These are phyloP conservation scores for Hydrolagus colliei DNA, from an alignment of 2,797 vertebrate genomes.

Conservation along the genomic window DNA sequence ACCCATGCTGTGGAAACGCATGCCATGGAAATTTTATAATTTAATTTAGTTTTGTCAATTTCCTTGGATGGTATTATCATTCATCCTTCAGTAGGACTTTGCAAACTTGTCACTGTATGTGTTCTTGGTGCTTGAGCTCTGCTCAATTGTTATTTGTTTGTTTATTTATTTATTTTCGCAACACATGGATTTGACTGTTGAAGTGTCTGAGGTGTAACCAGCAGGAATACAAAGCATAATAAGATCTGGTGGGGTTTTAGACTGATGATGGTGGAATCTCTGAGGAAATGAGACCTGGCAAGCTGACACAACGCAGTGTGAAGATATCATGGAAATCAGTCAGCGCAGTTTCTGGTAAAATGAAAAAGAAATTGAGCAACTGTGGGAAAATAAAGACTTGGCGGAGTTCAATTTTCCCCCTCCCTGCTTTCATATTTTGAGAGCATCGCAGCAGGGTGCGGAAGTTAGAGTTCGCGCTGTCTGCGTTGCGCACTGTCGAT, in stretches of 20 bases:
- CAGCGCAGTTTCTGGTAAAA: no score
- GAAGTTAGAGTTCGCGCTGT: no score
- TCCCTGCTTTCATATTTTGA: no score
- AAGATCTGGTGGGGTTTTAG: background rate
- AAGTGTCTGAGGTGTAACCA: background rate
- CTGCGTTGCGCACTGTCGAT: no score
- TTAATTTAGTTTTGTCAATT: slow-evolving; percentile 21
- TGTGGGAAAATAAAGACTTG: no score
- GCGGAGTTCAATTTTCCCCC: no score
- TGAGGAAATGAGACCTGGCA: background rate
- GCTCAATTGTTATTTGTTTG: background rate
- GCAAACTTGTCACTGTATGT: background rate
- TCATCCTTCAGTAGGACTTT: slow-evolving; percentile 6
- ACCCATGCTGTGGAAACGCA: slow-evolving; percentile 16
- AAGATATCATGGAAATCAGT: no score
- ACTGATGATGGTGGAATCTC: background rate
- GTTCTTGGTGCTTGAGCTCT: background rate
- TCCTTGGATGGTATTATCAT: background rate
- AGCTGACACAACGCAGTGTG: no score
- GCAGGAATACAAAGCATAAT: background rate
- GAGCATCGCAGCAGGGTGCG: no score
- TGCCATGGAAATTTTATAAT: slow-evolving; percentile 22
- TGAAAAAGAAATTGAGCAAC: no score
- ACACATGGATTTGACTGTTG: background rate
- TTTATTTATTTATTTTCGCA: no score